These are phyloP conservation scores for Laticauda laticaudata DNA, from an alignment of 2,113 vertebrate species.

Conservation along the genomic window DNA sequence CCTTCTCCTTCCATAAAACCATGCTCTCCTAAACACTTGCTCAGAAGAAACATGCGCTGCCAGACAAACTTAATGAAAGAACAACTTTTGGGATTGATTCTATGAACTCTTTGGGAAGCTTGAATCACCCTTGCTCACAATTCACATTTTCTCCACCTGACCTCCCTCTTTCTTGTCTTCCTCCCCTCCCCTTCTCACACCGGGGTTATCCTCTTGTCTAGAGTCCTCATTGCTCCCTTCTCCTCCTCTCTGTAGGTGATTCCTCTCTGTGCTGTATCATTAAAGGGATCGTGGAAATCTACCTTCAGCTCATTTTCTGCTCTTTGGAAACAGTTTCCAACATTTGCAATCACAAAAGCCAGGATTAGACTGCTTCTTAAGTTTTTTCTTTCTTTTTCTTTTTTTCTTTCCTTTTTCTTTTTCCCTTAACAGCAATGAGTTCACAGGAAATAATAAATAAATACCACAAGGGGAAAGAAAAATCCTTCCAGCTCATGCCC, in stretches of 20 bases:
- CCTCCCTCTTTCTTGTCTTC: background rate
- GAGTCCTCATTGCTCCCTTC: background rate
- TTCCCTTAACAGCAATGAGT: background rate
- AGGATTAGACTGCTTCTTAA: background rate
- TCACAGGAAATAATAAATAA: background rate
- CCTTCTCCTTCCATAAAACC: background rate
- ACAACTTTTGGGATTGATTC: background rate
- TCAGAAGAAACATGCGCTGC: background rate
- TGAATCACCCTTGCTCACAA: background rate
- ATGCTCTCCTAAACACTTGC: background rate
- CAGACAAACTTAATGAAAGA: background rate
- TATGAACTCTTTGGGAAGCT: background rate
- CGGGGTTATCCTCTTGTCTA: background rate
- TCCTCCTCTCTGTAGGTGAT: background rate
- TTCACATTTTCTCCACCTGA: background rate
- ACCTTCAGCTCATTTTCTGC: background rate
- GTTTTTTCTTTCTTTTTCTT: background rate
- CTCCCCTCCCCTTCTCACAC: background rate
- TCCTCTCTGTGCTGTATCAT: background rate
- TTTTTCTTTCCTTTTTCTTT: rapidly evolving
- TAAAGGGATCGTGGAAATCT: background rate
- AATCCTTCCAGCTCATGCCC: background rate
- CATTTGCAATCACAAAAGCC: background rate
- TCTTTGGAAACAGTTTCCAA: background rate
- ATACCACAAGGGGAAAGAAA: background rate